These are phyloP conservation scores for Pentalonia nigronervosa DNA, from an alignment of 1,140 invertebrate species.

Conservation along the genomic window DNA sequence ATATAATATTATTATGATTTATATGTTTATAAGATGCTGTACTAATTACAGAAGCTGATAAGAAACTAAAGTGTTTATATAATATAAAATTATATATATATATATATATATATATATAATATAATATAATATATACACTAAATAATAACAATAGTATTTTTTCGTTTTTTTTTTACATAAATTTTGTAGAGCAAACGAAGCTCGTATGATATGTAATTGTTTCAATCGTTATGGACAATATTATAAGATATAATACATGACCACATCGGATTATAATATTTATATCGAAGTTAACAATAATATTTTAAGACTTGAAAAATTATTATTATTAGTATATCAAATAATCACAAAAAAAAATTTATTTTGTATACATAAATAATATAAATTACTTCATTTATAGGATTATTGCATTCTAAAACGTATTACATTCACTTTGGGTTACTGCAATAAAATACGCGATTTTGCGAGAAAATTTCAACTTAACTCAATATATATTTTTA, in stretches of 20 bases:
- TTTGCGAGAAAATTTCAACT: background rate
- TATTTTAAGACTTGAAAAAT: background rate
- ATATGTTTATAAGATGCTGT: background rate
- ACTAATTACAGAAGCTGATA: conserved; percentile 52
- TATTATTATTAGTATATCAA: background rate
- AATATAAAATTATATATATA: conserved; percentile 24
- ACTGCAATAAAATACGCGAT: background rate
- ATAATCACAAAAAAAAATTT: background rate
- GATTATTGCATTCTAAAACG: background rate
- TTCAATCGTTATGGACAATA: background rate
- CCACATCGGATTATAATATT: background rate
- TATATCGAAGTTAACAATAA: conserved; percentile 1
- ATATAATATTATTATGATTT: conserved; percentile 18
- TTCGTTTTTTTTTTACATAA: background rate
- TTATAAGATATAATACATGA: background rate
- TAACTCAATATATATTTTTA: background rate
- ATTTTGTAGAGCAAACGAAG: conserved; percentile 44
- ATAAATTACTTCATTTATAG: background rate
- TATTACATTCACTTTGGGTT: background rate
- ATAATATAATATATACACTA: conserved; percentile 41
- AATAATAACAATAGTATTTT: conserved; percentile 40
- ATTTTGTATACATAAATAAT: background rate
- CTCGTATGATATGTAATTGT: conserved; percentile 56
- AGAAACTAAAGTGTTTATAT: conserved; percentile 39
- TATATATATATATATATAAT: conserved; percentile 13